phyloP scores from a whole-genome alignment of 2,797 vertebrate genomes.

The Crotalus adamanteus region DNA sequence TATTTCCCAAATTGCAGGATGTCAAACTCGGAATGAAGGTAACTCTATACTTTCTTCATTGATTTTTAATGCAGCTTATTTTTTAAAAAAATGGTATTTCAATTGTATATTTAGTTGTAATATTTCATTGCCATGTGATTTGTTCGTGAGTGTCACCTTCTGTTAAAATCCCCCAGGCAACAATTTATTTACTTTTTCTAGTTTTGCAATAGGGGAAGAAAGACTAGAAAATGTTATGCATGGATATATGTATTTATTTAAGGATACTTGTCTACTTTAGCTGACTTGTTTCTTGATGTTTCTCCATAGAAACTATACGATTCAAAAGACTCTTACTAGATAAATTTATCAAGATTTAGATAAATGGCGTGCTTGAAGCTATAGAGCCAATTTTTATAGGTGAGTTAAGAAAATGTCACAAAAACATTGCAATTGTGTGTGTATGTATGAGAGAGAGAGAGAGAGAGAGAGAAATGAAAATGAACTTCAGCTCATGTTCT shows the following conservation, averaged over 20 bases:
- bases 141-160: neutral
- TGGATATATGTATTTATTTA: neutral
- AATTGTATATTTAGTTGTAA: neutral
- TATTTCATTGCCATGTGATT: neutral
- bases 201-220: neutral
- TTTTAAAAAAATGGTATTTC: neutral
- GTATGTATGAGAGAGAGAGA: too few species aligned
- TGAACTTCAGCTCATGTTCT: neutral
- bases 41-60: neutral
- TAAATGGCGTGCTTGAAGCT: neutral
- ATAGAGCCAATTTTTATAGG: neutral
- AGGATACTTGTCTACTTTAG: neutral
- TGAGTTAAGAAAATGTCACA: neutral
- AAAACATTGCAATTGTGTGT: neutral
- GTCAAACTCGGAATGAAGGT: neutral
- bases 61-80: neutral
- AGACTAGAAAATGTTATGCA: neutral
- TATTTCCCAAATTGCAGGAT: neutral
- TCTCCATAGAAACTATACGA: neutral
- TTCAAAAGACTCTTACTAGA: neutral
- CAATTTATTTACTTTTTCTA: neutral
- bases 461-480: neutral
- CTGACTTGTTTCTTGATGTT: neutral
- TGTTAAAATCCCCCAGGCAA: neutral
- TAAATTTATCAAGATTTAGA: constrained; percentile 4